Percentiles rank a stretch among this genome's conserved stretches.
Conservation (phyloP, 2,113 vertebrate species). For the Hippopotamus amphibius region DNA sequence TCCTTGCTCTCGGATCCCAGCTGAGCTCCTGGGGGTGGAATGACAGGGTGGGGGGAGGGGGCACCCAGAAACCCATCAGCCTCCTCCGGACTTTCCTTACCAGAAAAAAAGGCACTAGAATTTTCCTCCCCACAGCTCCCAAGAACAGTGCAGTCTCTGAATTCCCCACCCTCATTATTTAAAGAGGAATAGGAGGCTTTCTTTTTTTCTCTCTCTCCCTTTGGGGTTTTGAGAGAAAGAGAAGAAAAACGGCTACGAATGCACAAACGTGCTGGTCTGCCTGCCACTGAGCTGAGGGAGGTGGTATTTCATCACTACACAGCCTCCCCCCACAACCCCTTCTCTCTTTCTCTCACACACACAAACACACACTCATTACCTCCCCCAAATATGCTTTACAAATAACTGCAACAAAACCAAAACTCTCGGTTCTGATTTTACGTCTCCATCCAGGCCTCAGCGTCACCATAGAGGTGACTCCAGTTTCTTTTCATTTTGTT, state of each 20-base stretch:
- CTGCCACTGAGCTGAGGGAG: background rate
- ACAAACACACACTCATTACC: background rate
- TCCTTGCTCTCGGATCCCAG: background rate
- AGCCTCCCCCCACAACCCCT: background rate
- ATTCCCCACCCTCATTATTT: conserved; percentile 57
- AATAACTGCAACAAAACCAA: background rate
- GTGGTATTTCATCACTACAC: background rate
- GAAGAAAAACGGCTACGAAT: conserved; percentile 45
- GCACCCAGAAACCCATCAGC: conserved; percentile 12
- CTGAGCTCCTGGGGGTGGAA: conserved; percentile 10
- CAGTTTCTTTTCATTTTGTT: background rate
- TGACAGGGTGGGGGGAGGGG: background rate
- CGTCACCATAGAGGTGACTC: background rate
- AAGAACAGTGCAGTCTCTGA: conserved; percentile 30
- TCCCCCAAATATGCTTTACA: background rate
- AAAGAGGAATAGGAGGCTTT: conserved; percentile 59
- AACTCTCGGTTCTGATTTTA: background rate
- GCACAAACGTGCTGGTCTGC: background rate
- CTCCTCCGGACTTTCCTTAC: conserved; percentile 51
- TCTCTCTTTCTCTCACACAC: background rate
- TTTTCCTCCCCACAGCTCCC: conserved; percentile 30
- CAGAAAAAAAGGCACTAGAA: conserved; percentile 38
- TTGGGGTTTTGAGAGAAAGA: conserved; percentile 60
- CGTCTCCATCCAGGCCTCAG: background rate
- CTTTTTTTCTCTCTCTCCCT: background rate